Conservation (phyloP, 2,113 vertebrate species). For the Rattus rattus region DNA sequence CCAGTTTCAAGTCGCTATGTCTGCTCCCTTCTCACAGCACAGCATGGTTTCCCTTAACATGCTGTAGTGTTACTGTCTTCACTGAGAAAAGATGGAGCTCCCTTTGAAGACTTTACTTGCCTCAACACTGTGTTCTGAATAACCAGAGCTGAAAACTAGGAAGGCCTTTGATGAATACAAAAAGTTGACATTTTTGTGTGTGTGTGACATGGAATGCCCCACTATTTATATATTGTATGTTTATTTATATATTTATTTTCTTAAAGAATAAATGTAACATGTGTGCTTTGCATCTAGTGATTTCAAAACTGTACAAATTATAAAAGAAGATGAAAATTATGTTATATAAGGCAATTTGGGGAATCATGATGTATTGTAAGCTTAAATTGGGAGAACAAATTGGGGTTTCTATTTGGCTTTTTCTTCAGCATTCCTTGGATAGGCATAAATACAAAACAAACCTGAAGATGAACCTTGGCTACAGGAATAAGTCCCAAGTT, state of each 20-base stretch:
- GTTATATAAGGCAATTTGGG: background rate
- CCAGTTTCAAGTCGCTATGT: background rate
- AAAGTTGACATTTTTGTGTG: background rate
- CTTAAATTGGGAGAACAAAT: background rate
- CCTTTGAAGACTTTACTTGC: conserved; percentile 37
- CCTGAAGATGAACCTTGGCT: background rate
- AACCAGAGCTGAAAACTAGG: background rate
- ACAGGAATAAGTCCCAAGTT: conserved; percentile 21
- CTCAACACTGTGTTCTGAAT: conserved; percentile 1
- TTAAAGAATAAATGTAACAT: background rate
- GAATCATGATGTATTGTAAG: background rate
- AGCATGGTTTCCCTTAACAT: background rate
- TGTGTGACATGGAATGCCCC: background rate
- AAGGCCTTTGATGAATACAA: background rate
- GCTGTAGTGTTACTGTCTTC: background rate
- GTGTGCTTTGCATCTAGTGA: conserved; percentile 35
- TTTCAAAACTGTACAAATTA: conserved; percentile 48
- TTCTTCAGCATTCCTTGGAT: background rate
- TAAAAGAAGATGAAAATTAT: background rate
- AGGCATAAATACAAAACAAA: background rate
- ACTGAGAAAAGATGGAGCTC: background rate
- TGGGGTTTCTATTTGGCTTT: background rate
- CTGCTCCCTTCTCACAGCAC: background rate
- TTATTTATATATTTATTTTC: conserved; percentile 28
- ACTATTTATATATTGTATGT: background rate